Evolutionary conservation across 2,113 vertebrate genomes (phyloP).

Genomic region (Tachysurus fulvidraco): DNA sequence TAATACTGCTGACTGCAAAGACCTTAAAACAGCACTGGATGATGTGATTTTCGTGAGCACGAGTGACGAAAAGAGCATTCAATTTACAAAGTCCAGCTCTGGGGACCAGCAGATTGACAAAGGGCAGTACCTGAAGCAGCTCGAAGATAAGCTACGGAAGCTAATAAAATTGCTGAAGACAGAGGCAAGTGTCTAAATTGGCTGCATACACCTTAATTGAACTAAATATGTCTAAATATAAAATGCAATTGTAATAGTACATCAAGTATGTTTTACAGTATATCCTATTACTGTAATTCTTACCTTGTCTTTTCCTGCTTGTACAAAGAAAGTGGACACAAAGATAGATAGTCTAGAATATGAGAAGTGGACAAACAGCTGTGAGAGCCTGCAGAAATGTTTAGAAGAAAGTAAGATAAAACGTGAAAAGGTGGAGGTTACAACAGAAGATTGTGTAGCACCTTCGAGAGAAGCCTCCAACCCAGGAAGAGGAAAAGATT

Average conservation of each 20-base stretch:
- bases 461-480: slow-evolving; percentile 5
- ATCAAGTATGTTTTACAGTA: neutral
- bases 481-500: neutral
- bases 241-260: neutral
- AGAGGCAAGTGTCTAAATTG: slow-evolving; percentile 70
- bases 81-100: slow-evolving; percentile 70
- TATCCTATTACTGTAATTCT: neutral
- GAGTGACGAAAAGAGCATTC: slow-evolving; percentile 71
- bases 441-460: neutral
- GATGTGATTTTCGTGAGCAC: slow-evolving; percentile 48
- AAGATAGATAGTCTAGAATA: slow-evolving; percentile 77
- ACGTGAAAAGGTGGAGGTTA: neutral
- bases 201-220: neutral
- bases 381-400: slow-evolving; percentile 78
- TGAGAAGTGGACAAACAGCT: slow-evolving; percentile 74
- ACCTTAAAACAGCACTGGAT: neutral
- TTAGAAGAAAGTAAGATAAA: slow-evolving; percentile 57
- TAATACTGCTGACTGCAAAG: neutral
- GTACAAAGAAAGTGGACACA: neutral
- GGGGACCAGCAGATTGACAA: slow-evolving; percentile 43
- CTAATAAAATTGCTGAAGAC: slow-evolving; percentile 74
- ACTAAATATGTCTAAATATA: neutral
- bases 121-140: slow-evolving; percentile 69
- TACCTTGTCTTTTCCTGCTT: neutral
- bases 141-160: slow-evolving; percentile 71